A percentile compares a stretch with the other conserved stretches of the same genome.
phyloP scores from a whole-genome alignment of 2,797 vertebrate genomes.

The Perodicticus potto region DNA sequence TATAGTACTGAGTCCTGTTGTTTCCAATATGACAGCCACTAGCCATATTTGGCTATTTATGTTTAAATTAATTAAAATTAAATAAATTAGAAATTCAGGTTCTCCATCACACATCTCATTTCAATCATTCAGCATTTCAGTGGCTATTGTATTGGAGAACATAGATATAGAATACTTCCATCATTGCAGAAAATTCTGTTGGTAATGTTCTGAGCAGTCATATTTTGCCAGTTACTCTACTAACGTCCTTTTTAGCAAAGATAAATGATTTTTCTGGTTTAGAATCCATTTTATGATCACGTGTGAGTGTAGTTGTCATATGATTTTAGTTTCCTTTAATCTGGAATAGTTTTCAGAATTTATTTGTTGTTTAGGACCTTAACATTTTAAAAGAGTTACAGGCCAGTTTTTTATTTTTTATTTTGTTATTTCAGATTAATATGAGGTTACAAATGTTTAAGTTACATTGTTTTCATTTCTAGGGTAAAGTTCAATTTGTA shows the following conservation, averaged over 20 bases:
- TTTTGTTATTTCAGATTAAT: no score
- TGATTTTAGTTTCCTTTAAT: background rate
- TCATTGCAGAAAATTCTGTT: background rate
- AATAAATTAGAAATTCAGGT: constrained; percentile 44
- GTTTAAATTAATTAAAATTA: constrained; percentile 18
- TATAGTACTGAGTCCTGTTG: background rate
- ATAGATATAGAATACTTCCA: background rate
- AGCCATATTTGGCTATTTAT: constrained; percentile 1
- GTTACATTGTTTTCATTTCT: no score
- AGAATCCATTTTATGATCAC: background rate
- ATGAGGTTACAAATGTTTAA: no score
- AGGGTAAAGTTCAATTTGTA: no score
- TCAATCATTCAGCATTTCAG: background rate
- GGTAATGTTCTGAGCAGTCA: background rate
- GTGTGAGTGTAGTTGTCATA: background rate
- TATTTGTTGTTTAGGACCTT: background rate
- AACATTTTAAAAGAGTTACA: background rate
- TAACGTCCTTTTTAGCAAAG: background rate
- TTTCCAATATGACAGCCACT: background rate
- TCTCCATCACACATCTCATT: background rate
- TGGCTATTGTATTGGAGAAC: background rate
- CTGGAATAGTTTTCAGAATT: background rate
- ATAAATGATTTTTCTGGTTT: background rate
- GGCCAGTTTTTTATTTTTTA: background rate
- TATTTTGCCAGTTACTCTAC: background rate